These are phyloP conservation scores for Drosophila micromelanica DNA, from an alignment of 1,140 invertebrate genomes.

Conservation along the genomic window DNA sequence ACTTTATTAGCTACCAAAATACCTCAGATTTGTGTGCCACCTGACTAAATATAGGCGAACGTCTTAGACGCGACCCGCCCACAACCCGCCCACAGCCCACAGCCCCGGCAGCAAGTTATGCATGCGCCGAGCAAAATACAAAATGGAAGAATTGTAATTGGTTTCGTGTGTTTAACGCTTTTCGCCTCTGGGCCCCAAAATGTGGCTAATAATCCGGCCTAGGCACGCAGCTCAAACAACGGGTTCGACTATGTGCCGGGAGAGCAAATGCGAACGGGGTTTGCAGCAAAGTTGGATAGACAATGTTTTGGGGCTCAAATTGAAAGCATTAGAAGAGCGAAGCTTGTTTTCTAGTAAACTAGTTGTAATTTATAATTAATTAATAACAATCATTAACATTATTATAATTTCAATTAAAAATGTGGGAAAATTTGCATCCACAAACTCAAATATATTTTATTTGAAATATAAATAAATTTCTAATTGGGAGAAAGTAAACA, in stretches of 20 bases:
- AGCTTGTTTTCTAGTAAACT: too few relatives aligned
- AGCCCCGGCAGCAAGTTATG: constrained; percentile 18
- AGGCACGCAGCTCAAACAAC: constrained; percentile 61
- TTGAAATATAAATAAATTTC: too few relatives aligned
- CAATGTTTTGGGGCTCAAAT: background rate
- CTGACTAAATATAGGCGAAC: constrained; percentile 30
- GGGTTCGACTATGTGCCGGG: constrained; percentile 10
- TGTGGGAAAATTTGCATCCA: too few relatives aligned
- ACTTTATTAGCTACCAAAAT: constrained; percentile 79
- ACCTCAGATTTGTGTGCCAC: constrained; percentile 73
- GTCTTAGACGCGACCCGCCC: background rate
- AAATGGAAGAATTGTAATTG: constrained; percentile 67
- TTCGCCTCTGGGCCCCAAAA: constrained; percentile 50
- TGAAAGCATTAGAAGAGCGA: constrained; percentile 9
- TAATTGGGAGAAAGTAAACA: too few relatives aligned
- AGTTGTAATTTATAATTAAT: too few relatives aligned
- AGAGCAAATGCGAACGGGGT: constrained; percentile 13
- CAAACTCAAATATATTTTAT: too few relatives aligned
- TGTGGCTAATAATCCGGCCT: constrained; percentile 60
- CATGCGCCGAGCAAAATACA: constrained; percentile 26
- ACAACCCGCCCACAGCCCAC: background rate
- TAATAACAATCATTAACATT: too few relatives aligned
- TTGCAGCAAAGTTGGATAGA: constrained; percentile 1
- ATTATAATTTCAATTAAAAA: too few relatives aligned
- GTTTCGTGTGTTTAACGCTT: constrained; percentile 80